Evolutionary conservation across 2,888 invertebrate species (phyloP), one percentile per base, ranked within the genome.

Genomic region (Rhingia rostrata): DNA sequence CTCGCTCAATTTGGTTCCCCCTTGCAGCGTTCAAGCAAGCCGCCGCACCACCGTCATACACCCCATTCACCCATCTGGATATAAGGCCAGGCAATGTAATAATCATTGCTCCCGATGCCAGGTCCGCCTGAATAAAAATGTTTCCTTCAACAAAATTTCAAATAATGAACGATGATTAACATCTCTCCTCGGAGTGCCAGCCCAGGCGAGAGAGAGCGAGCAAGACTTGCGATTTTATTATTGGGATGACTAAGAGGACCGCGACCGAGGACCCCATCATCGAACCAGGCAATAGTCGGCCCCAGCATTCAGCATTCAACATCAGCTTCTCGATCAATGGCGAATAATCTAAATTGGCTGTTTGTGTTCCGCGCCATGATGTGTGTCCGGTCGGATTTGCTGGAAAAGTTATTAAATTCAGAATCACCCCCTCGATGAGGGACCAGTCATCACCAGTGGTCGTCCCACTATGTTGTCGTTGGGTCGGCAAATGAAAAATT

Each of bases 321-420:
- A 53, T 70, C 72, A 67, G 60, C 82, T 82, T 77, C 61, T 82
- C 73, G 73, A 82, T 82, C 82, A 77, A 72, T 82, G 77, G 77
- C 82, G 82, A n/a, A 78, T 83, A 83, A 83, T 83, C 83, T 78
- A 83, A 83, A 78, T 83, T 83, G 83, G 83, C 78, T 83, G 83
- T 83, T 78, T 83, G 83, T 83, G 73, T 83, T 83, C 78, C 58
- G 49, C 61, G 63, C 41, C 73, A 69, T 73, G 78, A 83, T 83
- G 83, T 83, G 83, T 83, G 83, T 78, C 73, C 69, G 73, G 67
- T 69, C 51, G 73, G 73, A 78, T 78, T 83, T 83, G 58, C 73
- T 78, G 78, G 67, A 67, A 69, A 64, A 78, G 51, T 83, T 83
- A 83, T 78, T 83, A 83, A 83, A 78, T 83, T 63, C 83, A 66